Evolutionary conservation across 2,888 invertebrate genomes (phyloP).

Genomic region (Automeris io): DNA sequence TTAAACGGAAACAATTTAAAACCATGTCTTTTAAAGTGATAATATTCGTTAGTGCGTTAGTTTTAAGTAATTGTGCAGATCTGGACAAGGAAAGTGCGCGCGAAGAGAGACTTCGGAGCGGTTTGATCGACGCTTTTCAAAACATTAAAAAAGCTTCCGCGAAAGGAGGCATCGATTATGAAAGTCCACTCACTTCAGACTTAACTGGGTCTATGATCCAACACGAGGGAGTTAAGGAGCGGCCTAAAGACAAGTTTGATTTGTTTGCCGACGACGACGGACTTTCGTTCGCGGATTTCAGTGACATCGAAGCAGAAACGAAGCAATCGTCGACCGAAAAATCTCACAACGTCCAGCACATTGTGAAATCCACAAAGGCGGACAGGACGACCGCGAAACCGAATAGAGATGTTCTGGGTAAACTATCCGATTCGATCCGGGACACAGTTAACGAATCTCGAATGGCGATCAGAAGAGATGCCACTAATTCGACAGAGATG

Average conservation of each 20-base stretch:
- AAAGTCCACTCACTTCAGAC: conserved; percentile 44
- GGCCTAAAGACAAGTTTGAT: conserved; percentile 49
- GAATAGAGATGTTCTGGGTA: conserved; percentile 43
- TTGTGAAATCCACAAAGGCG: conserved; percentile 51
- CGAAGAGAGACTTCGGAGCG: conserved; percentile 63
- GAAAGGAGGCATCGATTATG: conserved; percentile 54
- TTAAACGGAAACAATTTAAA: too few relatives aligned
- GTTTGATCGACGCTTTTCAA: conserved; percentile 66
- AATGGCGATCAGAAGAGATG: conserved; percentile 31
- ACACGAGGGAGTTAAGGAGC: conserved; percentile 27
- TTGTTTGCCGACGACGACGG: conserved; percentile 63
- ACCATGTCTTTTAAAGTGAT: conserved; percentile 60
- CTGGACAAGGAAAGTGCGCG: conserved; percentile 49
- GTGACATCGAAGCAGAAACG: conserved; percentile 35
- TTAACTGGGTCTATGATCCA: conserved; percentile 50
- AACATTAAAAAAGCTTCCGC: conserved; percentile 63
- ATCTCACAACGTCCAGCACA: conserved; percentile 67
- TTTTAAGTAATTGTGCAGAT: conserved; percentile 43
- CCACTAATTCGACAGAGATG: conserved; percentile 24
- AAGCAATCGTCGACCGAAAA: conserved; percentile 51
- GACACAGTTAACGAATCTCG: conserved; percentile 58
- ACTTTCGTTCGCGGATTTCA: conserved; percentile 56
- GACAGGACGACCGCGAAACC: conserved; percentile 49
- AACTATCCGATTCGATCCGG: conserved; percentile 49
- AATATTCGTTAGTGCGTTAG: conserved; percentile 47